Percentiles rank a stretch among this genome's conserved stretches.
Conservation (phyloP, 2,113 vertebrate species). For the Lagopus muta region DNA sequence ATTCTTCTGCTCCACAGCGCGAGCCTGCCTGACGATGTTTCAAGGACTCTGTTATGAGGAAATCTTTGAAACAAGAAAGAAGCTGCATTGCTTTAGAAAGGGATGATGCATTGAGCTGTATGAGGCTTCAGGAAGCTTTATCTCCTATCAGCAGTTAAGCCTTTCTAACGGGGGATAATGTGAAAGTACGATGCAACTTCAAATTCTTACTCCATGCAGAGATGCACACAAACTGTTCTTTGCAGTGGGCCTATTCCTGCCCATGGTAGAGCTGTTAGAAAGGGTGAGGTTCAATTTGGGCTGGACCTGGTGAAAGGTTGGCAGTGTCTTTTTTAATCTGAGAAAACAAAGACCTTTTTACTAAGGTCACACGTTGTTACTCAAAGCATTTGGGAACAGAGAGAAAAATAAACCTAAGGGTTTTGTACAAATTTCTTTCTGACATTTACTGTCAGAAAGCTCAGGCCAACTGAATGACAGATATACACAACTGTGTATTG, state of each 20-base stretch:
- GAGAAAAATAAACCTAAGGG: not conserved
- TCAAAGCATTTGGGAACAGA: slow-evolving; percentile 4
- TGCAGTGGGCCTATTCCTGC: slow-evolving; percentile 31
- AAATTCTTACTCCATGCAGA: slow-evolving; percentile 62
- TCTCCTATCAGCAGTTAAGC: slow-evolving; percentile 52
- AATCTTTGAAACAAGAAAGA: slow-evolving; percentile 55
- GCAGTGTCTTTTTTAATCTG: not conserved
- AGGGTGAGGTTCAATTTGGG: slow-evolving; percentile 1
- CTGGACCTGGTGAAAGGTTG: slow-evolving; percentile 43
- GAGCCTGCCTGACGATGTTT: slow-evolving; percentile 54
- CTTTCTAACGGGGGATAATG: slow-evolving; percentile 47
- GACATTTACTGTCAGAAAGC: not conserved
- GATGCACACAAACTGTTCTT: slow-evolving; percentile 48
- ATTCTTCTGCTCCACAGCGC: slow-evolving; percentile 42
- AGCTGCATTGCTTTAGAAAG: slow-evolving; percentile 61
- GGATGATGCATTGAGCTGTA: slow-evolving; percentile 23
- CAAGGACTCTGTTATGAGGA: slow-evolving; percentile 47
- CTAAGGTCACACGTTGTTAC: slow-evolving; percentile 47
- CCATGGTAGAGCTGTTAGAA: not conserved
- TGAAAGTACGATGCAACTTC: slow-evolving; percentile 44
- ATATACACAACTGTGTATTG: not conserved
- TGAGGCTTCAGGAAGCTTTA: slow-evolving; percentile 7
- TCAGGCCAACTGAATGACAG: not conserved
- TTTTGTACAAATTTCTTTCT: not conserved
- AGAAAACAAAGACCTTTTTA: slow-evolving; percentile 4